phyloP scores from a whole-genome alignment of 2,113 vertebrate genomes.

The Boulengeromyrus knoepffleri region DNA sequence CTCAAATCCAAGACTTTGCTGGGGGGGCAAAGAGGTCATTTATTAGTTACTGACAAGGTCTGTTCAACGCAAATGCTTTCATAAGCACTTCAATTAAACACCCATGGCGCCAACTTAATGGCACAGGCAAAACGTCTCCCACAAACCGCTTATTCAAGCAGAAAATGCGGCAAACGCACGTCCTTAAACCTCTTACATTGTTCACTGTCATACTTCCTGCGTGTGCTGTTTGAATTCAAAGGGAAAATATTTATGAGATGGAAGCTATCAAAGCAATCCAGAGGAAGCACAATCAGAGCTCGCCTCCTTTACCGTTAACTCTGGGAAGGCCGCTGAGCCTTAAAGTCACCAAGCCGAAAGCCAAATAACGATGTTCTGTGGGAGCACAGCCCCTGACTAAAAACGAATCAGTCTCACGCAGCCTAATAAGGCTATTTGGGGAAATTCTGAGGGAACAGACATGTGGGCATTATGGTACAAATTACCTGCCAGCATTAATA shows the following conservation, averaged over 20 bases:
- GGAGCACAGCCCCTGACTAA: constrained; percentile 41
- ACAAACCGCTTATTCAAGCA: neutral
- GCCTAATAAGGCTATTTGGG: constrained; percentile 21
- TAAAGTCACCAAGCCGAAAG: constrained; percentile 45
- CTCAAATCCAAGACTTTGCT: neutral
- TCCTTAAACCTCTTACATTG: neutral
- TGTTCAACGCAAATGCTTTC: neutral
- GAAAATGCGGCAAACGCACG: neutral
- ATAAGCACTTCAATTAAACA: neutral
- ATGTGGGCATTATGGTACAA: constrained; percentile 54
- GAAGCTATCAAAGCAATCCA: neutral
- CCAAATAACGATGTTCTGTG: constrained; percentile 60
- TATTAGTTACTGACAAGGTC: neutral
- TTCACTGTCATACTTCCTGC: neutral
- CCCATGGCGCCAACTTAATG: neutral
- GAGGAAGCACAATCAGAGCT: neutral
- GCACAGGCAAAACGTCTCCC: neutral
- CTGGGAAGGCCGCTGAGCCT: neutral
- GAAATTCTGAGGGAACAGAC: constrained; percentile 48
- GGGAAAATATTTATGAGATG: neutral
- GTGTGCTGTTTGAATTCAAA: neutral
- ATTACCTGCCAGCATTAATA: constrained; percentile 57
- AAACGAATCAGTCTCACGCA: constrained; percentile 27
- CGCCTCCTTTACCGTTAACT: neutral
- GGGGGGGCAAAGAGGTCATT: neutral